A percentile compares a stretch with the other conserved stretches of the same genome.
phyloP scores from a whole-genome alignment of 2,797 vertebrate genomes.

The Psittacula echo region DNA sequence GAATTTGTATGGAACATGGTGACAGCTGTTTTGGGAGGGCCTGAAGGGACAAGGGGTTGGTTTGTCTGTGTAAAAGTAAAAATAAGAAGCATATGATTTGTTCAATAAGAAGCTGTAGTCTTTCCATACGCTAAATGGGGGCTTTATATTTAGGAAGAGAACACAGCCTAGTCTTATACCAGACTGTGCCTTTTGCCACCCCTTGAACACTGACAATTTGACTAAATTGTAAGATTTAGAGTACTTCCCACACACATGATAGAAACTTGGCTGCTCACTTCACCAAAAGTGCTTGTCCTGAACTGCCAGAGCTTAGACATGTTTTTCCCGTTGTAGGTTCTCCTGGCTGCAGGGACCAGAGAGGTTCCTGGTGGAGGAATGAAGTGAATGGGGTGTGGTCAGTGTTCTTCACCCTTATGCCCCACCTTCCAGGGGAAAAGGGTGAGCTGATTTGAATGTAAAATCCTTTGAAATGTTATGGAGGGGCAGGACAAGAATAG shows the following conservation, averaged over 20 bases:
- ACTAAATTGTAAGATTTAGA: conserved; percentile 21
- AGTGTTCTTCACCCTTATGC: background rate
- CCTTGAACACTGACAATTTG: conserved; percentile 3
- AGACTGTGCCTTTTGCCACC: conserved; percentile 55
- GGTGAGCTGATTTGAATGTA: background rate
- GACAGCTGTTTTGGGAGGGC: background rate
- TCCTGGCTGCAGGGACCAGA: background rate
- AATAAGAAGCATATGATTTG: background rate
- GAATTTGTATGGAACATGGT: background rate
- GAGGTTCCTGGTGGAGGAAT: background rate
- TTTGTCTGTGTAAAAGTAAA: conserved; percentile 13
- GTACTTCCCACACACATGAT: conserved; percentile 44
- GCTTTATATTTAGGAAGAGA: conserved; percentile 41
- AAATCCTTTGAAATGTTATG: background rate
- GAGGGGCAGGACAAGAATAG: background rate
- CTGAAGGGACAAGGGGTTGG: background rate
- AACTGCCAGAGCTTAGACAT: background rate
- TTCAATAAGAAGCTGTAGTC: background rate
- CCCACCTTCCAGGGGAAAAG: background rate
- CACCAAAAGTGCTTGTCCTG: conserved; percentile 2
- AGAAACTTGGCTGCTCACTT: conserved; percentile 57
- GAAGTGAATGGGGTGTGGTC: background rate
- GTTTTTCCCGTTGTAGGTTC: background rate
- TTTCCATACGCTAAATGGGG: background rate
- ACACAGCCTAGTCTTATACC: background rate